Evolutionary conservation across 2,888 invertebrate genomes (phyloP).

Genomic region (Stictocephala bisonia): DNA sequence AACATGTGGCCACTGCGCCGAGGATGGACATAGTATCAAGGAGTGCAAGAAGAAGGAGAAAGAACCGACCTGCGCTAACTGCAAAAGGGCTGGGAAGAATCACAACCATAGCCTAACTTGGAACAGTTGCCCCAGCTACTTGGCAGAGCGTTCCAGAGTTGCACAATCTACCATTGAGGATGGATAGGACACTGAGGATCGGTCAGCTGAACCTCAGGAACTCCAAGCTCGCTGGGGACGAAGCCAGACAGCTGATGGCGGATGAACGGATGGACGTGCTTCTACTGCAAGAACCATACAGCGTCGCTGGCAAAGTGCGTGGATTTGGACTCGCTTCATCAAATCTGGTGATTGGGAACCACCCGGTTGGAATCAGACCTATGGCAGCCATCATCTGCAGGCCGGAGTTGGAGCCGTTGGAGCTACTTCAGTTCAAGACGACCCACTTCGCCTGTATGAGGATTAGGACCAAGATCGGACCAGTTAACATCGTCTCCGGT

Average conservation of each 20-base stretch:
- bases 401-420: background rate
- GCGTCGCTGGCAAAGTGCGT: background rate
- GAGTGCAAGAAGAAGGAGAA: background rate
- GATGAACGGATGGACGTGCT: background rate
- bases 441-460: background rate
- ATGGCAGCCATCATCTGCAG: background rate
- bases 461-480: background rate
- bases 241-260: background rate
- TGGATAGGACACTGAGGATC: background rate
- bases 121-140: background rate
- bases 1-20: background rate
- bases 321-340: background rate
- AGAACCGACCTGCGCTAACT: background rate
- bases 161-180: background rate
- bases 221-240: background rate
- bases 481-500: background rate
- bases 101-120: background rate
- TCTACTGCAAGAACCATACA: slow-evolving; percentile 5
- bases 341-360: background rate
- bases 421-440: background rate
- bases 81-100: background rate
- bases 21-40: background rate
- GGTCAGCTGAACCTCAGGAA: background rate
- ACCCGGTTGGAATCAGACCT: background rate
- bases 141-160: background rate